Evolutionary conservation across 2,113 vertebrate genomes (phyloP).

Genomic region (Notiomystis cincta): DNA sequence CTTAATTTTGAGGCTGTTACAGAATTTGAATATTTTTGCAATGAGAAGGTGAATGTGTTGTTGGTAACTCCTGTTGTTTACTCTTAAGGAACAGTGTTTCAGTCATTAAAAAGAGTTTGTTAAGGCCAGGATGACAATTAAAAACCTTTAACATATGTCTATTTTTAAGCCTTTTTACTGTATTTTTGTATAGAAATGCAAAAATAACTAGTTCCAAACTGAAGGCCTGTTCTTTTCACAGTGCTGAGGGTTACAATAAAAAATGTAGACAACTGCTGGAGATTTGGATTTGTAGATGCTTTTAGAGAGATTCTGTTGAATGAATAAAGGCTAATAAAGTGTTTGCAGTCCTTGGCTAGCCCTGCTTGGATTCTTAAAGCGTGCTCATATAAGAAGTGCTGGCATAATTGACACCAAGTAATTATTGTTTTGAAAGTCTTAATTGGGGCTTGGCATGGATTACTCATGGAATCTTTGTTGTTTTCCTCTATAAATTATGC

Average conservation of each 20-base stretch:
- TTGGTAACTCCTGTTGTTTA: not conserved
- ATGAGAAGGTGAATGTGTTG: not conserved
- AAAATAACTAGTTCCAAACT: not conserved
- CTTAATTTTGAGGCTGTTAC: not conserved
- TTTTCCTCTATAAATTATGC: conserved; percentile 12
- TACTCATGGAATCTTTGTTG: not conserved
- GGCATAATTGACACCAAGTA: conserved; percentile 11
- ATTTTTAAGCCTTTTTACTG: not conserved
- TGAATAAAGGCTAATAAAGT: not conserved
- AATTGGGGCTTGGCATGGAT: conserved; percentile 31
- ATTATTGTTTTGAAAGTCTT: conserved; percentile 43
- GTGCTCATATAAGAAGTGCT: not conserved
- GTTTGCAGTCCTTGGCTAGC: not conserved
- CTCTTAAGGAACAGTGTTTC: not conserved
- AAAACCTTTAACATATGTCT: not conserved
- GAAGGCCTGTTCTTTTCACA: not conserved
- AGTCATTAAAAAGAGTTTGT: not conserved
- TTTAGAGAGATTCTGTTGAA: not conserved
- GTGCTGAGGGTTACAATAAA: not conserved
- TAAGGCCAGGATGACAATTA: not conserved
- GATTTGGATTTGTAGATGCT: not conserved
- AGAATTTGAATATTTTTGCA: not conserved
- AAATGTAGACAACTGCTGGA: not conserved
- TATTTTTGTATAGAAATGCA: not conserved
- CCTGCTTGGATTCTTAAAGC: not conserved